Evolutionary conservation across 2,797 vertebrate genomes (phyloP), one percentile per base, ranked within the genome.

Genomic region (Rhinoraja longicauda): DNA sequence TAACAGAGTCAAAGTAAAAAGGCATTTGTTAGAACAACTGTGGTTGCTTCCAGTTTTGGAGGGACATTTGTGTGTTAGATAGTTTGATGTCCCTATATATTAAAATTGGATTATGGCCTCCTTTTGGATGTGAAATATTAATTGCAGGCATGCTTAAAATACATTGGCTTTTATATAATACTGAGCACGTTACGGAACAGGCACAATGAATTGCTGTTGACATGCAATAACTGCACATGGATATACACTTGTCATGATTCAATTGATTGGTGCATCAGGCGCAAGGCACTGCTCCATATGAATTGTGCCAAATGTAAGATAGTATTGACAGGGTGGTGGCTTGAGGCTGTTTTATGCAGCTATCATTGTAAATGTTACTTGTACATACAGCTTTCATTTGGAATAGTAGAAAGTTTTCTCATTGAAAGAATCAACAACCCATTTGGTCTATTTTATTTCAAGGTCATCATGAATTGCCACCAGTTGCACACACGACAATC

Each of bases 381-480:
- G 59, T 88, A 9, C 62, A 64, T 32, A 32, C 64, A 36, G 57
- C 53, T 84, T 59, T 62, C 4, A 86, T 86, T 62, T 62, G 13
- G 57, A 62, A 86, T 59, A 15, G 7, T 67, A 67, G 15, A 32
- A 21, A 78, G 7, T 8, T n/a, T 88, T 88, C 32, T 88, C n/a
- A 36, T 67, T 64, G n/a, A 36, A 88, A 59, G 62, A 62, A 32
- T 62, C 29, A 6, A 62, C 57, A 86, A n/a, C 9, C 29, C 3
- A 64, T 9, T 88, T 90, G 72, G 45, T 93, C 53, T 90, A 67
- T 70, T 13, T 94, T 1, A 29, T 93, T 93, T 93, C 21, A 53
- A 99, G 99, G 99, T 67, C 98, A 99, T 93, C 98, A 99, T 0
- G 98, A 99, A 94, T 95, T 97, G 24, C 99, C 99, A 77, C 98